These are phyloP conservation scores for Lottia scabra DNA, from an alignment of 2,888 invertebrate species.

Conservation along the genomic window DNA sequence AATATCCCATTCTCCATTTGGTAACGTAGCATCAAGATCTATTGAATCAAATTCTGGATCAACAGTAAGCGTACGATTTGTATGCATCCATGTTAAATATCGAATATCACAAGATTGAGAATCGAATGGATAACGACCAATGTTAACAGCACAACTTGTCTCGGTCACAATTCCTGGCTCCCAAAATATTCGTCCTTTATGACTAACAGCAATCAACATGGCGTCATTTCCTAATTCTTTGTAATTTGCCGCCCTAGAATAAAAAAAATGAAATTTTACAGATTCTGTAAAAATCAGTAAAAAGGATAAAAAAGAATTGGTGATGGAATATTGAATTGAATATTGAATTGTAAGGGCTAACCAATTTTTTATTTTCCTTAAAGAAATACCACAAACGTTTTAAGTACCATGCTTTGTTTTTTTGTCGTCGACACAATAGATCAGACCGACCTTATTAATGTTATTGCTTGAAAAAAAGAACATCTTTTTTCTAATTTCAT, in stretches of 20 bases:
- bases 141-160: conserved; percentile 50
- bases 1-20: conserved; percentile 51
- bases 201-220: conserved; percentile 43
- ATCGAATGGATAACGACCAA: conserved; percentile 50
- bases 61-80: conserved; percentile 44
- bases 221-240: conserved; percentile 45
- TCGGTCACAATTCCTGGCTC: conserved; percentile 48
- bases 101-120: conserved; percentile 46
- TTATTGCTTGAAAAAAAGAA: too few species aligned
- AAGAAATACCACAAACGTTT: too few species aligned
- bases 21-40: conserved; percentile 39
- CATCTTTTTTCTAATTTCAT: too few species aligned
- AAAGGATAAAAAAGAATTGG: too few species aligned
- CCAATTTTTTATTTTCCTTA: too few species aligned
- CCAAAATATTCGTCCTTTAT: conserved; percentile 42
- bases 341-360: too few species aligned
- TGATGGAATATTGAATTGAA: too few species aligned
- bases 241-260: conserved; percentile 45
- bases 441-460: too few species aligned
- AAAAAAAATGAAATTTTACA: not conserved
- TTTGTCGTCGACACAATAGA: too few species aligned
- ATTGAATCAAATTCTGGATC: conserved; percentile 35
- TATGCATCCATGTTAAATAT: conserved; percentile 53
- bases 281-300: too few species aligned
- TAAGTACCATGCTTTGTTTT: too few species aligned